Evolutionary conservation across 1,140 invertebrate species (phyloP), one percentile per base, ranked within the genome.

Genomic region (Bicyclus anynana): DNA sequence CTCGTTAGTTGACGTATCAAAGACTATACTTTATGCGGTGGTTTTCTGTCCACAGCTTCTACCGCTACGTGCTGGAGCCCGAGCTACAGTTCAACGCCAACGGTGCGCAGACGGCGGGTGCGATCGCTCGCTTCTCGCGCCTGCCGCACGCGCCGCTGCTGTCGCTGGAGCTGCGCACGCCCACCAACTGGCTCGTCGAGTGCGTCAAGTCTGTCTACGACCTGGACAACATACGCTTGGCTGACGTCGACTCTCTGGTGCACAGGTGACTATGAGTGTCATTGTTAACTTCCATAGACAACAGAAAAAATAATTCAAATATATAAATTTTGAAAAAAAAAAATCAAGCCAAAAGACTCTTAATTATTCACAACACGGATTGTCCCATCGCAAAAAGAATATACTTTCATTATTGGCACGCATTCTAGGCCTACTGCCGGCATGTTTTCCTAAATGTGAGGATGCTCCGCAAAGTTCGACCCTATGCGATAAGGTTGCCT

Each of bases 141-240:
- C 90, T 99, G 79, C 98, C 98, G 1, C 93, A 94, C 59, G 96
- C 96, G 53, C 95, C 97, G 29, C 87, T 99, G 51, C 91, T 99
- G n/a, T 99, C 98, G 0, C 92, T 99, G 84, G 96, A 96, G 76
- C 93, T 99, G 87, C 94, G 97, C 66, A 95, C 98, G 23, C 98
- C 98, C n/a, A 96, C 99, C 82, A 98, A 99, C 88, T 99, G 98
- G 99, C 91, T 99, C 64, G 97, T 99, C 0, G 97, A 99, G 90
- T 94, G 97, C 56, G 95, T 99, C 5, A 92, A 93, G 59, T 96
- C 98, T 23, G 94, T 97, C 13, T 98, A 99, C 89, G 99, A 99
- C 91, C 92, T 99, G 65, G 99, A 99, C 83, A 99, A 99, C 84
- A 99, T 99, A 61, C 93, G 97, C 60, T 89, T 98, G 27, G 94